Evolutionary conservation across 2,888 invertebrate species (phyloP).

Genomic region (Scrobipalpa costella): DNA sequence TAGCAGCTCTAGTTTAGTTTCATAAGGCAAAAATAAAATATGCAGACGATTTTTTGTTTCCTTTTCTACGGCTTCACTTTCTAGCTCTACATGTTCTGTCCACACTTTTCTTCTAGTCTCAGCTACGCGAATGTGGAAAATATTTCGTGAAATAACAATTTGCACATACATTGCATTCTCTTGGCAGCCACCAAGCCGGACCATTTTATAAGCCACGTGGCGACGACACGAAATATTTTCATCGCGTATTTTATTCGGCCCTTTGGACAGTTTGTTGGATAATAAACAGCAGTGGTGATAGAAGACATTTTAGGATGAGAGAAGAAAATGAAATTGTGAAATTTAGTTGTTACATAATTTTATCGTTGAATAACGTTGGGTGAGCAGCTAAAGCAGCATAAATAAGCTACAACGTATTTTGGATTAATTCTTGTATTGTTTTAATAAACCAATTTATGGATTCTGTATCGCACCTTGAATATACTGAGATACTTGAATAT

Average conservation of each 20-base stretch:
- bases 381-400: background rate
- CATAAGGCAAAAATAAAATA: too few species aligned
- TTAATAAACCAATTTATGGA: background rate
- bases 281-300: background rate
- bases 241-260: background rate
- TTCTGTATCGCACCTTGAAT: too few species aligned
- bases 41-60: too few species aligned
- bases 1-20: too few species aligned
- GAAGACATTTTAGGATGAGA: background rate
- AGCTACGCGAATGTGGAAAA: conserved; percentile 42
- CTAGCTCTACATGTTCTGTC: background rate
- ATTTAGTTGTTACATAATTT: conserved; percentile 10
- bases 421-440: background rate
- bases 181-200: conserved; percentile 36
- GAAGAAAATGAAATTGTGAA: background rate
- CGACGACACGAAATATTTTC: background rate
- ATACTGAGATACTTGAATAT: too few species aligned
- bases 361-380: background rate
- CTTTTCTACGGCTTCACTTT: background rate
- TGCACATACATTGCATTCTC: conserved; percentile 45
- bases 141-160: conserved; percentile 50
- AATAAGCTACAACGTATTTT: background rate
- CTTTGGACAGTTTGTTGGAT: too few species aligned
- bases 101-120: background rate
- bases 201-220: background rate